Evolutionary conservation across 2,888 invertebrate genomes (phyloP), one percentile per base, ranked within the genome.

Genomic region (Drosophila putrida): DNA sequence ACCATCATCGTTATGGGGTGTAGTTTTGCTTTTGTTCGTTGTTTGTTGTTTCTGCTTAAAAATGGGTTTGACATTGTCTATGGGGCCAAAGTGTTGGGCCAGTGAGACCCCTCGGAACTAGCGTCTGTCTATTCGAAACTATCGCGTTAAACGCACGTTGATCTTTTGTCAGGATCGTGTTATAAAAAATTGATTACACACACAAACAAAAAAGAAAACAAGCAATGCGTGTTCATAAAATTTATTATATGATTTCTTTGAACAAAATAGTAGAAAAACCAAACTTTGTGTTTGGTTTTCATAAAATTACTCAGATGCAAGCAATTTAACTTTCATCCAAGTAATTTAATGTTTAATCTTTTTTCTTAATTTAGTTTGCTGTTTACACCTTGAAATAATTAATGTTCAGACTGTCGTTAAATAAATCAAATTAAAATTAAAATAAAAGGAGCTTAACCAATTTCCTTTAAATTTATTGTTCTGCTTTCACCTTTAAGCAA

Each of bases 131-230:
- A 55, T 13, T 28, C 49, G 28, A 60, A 76, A 71, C 75, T 76
- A 82, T 87, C 88, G 81, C 78, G 75, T 66, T 80, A 77, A 82
- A 70, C 82, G 69, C 86, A 88, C 86, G 83, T 83, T 44, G 86
- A 82, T 85, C 82, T 88, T 77, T 79, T 79, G 77, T 79, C 43
- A 68, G 70, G 64, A 82, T 73, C 72, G 72, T 75, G 75, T 71
- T 75, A 71, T 67, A 77, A 88, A 88, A 87, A 88, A 87, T 82
- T 82, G 85, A 88, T 83, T 85, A 82, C 74, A 73, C 75, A 53
- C 69, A 49, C 27, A 54, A 61, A 54, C 54, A 35, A 55, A 39
- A 71, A 44, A 53, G 53, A 13, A 20, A 25, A 47, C 46, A 78
- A 57, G 39, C 43, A 46, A 43, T 33, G 46, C 25, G 50, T 57